Evolutionary conservation across 2,888 invertebrate genomes (phyloP).

Genomic region (Amblyjoppa fuscipennis): DNA sequence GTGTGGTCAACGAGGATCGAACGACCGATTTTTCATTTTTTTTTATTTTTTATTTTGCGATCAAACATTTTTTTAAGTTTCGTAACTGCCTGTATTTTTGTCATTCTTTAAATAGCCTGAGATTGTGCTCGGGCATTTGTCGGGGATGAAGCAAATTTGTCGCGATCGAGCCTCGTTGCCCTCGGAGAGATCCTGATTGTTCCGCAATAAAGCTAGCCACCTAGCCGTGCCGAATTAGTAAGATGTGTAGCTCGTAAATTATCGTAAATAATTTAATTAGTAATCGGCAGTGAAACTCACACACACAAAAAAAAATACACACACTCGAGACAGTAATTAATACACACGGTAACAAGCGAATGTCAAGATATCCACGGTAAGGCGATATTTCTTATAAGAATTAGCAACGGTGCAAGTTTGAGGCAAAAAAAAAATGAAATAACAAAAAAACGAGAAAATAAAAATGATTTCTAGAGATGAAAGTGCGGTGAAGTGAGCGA

Average conservation of each 20-base stretch:
- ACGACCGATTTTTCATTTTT: conserved; percentile 7
- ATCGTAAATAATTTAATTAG: conserved; percentile 52
- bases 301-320: conserved; percentile 8
- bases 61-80: too few species aligned
- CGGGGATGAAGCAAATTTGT: neutral
- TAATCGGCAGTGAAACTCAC: conserved; percentile 42
- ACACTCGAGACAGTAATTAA: conserved; percentile 25
- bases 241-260: conserved; percentile 52
- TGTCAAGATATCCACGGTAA: conserved; percentile 48
- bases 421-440: conserved; percentile 28
- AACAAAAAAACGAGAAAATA: conserved; percentile 29
- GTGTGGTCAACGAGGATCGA: conserved; percentile 38
- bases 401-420: conserved; percentile 55
- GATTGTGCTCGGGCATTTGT: neutral
- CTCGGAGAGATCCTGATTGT: conserved; percentile 42
- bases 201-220: conserved; percentile 52
- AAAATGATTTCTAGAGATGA: conserved; percentile 32
- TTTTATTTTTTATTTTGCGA: neutral
- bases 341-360: conserved; percentile 40
- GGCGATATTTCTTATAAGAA: conserved; percentile 51
- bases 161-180: conserved; percentile 40
- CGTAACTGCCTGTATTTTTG: too few species aligned
- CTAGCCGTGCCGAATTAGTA: conserved; percentile 37
- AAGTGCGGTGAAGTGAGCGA: conserved; percentile 34
- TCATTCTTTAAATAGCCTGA: too few species aligned